Percentiles rank a stretch among this genome's conserved stretches.
Conservation (phyloP, 2,888 invertebrate genomes). For the Drosophila lacicola region DNA sequence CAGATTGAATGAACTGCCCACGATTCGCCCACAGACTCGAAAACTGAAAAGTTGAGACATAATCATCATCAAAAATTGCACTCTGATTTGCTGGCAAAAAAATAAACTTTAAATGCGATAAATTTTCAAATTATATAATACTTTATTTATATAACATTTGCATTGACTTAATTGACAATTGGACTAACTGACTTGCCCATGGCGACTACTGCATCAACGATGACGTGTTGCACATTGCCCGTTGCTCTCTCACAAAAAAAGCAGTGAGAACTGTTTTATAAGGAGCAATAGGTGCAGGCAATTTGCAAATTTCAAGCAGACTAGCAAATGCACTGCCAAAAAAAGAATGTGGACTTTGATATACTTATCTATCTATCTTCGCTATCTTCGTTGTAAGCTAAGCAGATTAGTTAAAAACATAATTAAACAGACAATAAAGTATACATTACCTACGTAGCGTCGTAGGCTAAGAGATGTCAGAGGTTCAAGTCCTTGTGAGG, state of each 20-base stretch:
- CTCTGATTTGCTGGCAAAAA: conserved; percentile 21
- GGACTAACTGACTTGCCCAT: conserved; percentile 46
- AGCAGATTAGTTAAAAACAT: not conserved
- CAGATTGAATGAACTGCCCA: conserved; percentile 56
- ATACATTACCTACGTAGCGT: not conserved
- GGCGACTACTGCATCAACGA: conserved; percentile 34
- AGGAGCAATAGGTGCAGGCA: conserved; percentile 26
- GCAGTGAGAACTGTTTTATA: conserved; percentile 25
- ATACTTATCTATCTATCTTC: too few relatives aligned
- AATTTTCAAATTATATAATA: conserved; percentile 52
- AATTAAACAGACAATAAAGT: not conserved
- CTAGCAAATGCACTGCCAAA: conserved; percentile 16
- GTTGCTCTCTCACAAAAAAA: conserved; percentile 27
- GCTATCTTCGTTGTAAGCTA: too few relatives aligned
- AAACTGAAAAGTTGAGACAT: conserved; percentile 13
- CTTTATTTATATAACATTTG: conserved; percentile 66
- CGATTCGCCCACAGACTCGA: conserved; percentile 51
- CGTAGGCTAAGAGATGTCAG: too few relatives aligned
- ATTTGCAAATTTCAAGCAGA: conserved; percentile 10
- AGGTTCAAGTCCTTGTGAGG: too few relatives aligned
- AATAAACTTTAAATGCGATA: conserved; percentile 24
- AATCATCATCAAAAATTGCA: conserved; percentile 37
- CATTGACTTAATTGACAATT: conserved; percentile 72
- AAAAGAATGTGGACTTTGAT: not conserved
- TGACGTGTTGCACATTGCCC: conserved; percentile 69